Percentiles rank a stretch among this genome's conserved stretches.
Evolutionary conservation across 2,113 vertebrate species (phyloP).

Genomic region (Muntiacus reevesi): DNA sequence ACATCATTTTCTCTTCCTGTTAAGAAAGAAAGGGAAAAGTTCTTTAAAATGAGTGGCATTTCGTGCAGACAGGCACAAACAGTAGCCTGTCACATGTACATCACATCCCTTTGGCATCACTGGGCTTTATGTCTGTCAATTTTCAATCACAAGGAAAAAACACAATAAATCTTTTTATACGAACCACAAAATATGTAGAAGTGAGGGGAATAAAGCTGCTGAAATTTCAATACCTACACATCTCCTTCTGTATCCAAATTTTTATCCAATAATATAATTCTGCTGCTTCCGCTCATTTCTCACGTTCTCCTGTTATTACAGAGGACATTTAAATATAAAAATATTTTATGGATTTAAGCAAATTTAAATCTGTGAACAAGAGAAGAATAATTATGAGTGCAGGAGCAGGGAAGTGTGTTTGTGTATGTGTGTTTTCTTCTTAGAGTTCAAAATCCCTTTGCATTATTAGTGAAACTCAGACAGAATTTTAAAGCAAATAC

Average conservation of each 20-base stretch:
- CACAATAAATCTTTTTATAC: background rate
- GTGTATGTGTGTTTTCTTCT: background rate
- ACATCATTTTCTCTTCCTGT: background rate
- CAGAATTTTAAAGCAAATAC: conserved; percentile 34
- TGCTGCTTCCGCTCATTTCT: background rate
- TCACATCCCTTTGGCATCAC: background rate
- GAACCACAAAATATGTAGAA: background rate
- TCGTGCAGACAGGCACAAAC: background rate
- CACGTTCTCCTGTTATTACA: background rate
- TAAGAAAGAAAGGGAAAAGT: background rate
- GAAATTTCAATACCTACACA: background rate
- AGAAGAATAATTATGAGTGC: background rate
- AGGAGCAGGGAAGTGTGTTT: background rate
- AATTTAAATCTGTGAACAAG: background rate
- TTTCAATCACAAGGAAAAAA: background rate
- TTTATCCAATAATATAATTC: background rate
- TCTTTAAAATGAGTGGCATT: background rate
- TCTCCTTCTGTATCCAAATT: background rate
- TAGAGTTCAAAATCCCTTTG: background rate
- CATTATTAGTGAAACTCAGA: background rate
- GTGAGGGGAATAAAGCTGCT: background rate
- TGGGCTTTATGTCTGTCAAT: background rate
- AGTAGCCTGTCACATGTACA: background rate
- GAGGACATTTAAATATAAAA: background rate
- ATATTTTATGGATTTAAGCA: background rate